These are phyloP conservation scores for Myotis findleyi DNA, from an alignment of 2,797 vertebrate species.

Conservation along the genomic window DNA sequence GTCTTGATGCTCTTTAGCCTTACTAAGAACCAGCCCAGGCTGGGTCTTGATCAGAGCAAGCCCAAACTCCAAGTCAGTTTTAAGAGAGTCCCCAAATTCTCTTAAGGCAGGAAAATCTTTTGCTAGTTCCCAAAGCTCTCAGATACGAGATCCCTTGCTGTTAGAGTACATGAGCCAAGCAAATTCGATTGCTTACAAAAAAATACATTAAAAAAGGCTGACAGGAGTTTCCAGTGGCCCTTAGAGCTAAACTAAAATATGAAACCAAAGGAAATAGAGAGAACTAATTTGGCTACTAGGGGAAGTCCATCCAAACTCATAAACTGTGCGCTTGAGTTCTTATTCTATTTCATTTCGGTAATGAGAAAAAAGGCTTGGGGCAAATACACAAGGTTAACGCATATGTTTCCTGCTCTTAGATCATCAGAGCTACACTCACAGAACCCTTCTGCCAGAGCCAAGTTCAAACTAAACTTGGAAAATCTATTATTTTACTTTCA, in stretches of 20 bases:
- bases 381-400: conserved; percentile 14
- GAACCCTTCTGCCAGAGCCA: background rate
- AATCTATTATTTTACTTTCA: background rate
- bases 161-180: background rate
- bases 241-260: conserved; percentile 14
- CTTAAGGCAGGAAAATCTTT: background rate
- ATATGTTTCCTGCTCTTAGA: background rate
- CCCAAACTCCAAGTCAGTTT: background rate
- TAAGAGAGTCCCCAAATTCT: background rate
- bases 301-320: conserved; percentile 53
- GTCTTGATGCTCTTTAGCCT: background rate
- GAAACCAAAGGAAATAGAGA: conserved; percentile 57
- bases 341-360: conserved; percentile 35
- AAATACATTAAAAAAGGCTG: conserved; percentile 24
- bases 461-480: background rate
- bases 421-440: background rate
- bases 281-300: conserved; percentile 56
- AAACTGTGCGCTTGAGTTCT: conserved; percentile 14
- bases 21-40: background rate
- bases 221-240: conserved; percentile 23
- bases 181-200: background rate
- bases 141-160: background rate
- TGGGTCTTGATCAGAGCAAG: background rate
- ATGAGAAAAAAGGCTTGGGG: conserved; percentile 32
- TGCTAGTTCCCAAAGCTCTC: background rate